Conservation (phyloP, 2,797 vertebrate species). For the Sphaeramia orbicularis region DNA sequence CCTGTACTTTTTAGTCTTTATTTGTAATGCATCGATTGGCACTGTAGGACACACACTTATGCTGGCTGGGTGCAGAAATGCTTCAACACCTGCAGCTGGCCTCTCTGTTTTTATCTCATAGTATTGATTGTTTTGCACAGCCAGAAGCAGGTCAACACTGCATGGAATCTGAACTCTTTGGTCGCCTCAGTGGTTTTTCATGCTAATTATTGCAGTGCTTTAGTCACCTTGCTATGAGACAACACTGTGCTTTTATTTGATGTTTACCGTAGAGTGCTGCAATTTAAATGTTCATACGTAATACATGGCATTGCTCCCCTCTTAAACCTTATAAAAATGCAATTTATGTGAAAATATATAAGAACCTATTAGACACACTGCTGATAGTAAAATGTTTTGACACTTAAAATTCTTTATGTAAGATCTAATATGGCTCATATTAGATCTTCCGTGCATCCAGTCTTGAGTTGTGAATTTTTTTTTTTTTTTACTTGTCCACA, state of each 20-base stretch:
- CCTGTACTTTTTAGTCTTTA: not conserved
- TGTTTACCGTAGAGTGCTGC: not conserved
- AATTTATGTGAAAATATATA: not conserved
- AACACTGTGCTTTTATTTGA: not conserved
- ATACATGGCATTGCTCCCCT: not conserved
- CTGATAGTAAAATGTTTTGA: not conserved
- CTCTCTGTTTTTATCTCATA: slow-evolving; percentile 27
- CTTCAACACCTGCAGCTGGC: slow-evolving; percentile 31
- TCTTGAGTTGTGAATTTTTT: no score
- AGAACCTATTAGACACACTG: slow-evolving; percentile 1
- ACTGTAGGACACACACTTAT: slow-evolving; percentile 15
- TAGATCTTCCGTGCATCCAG: no score
- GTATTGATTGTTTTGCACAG: slow-evolving; percentile 41
- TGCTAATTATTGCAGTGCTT: slow-evolving; percentile 54
- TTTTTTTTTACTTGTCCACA: no score
- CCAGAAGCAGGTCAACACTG: slow-evolving; percentile 28
- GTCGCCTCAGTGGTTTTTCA: slow-evolving; percentile 30
- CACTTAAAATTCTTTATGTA: not conserved
- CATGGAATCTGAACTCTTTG: slow-evolving; percentile 13
- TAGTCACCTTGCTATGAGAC: slow-evolving; percentile 32
- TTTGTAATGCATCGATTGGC: slow-evolving; percentile 37
- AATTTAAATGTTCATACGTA: not conserved
- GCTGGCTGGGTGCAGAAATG: slow-evolving; percentile 4
- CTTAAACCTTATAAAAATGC: not conserved
- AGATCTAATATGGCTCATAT: no score